These are phyloP conservation scores for Arenaria interpres DNA, from an alignment of 2,113 vertebrate species.

Conservation along the genomic window DNA sequence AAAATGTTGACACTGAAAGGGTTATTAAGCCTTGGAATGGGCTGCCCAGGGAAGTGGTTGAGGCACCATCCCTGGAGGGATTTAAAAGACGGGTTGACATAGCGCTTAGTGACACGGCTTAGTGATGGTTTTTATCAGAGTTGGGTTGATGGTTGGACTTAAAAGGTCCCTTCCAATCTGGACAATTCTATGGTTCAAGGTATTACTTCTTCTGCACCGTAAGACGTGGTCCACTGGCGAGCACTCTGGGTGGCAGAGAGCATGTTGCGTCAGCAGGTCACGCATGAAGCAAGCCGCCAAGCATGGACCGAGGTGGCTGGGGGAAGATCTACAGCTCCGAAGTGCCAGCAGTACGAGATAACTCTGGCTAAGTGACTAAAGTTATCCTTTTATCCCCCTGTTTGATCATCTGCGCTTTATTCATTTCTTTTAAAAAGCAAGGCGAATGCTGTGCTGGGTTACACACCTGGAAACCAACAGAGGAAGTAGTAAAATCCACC, in stretches of 20 bases:
- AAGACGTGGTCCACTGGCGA: neutral
- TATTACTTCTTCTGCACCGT: fast-evolving
- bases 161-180: no score
- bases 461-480: neutral
- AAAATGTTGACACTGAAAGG: no score
- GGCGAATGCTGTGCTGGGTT: fast-evolving
- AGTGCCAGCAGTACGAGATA: neutral
- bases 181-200: no score
- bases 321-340: neutral
- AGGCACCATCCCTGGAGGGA: no score
- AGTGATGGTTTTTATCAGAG: no score
- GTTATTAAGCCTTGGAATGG: no score
- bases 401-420: neutral
- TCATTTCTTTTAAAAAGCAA: neutral
- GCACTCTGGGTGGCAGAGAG: neutral
- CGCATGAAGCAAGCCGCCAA: neutral
- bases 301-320: neutral
- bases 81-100: no score
- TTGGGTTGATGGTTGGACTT: no score
- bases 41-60: no score
- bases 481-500: neutral
- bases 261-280: neutral
- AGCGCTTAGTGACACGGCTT: no score
- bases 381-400: neutral
- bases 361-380: neutral